phyloP scores from a whole-genome alignment of 2,797 vertebrate genomes.

The Odontamblyopus rebecca region DNA sequence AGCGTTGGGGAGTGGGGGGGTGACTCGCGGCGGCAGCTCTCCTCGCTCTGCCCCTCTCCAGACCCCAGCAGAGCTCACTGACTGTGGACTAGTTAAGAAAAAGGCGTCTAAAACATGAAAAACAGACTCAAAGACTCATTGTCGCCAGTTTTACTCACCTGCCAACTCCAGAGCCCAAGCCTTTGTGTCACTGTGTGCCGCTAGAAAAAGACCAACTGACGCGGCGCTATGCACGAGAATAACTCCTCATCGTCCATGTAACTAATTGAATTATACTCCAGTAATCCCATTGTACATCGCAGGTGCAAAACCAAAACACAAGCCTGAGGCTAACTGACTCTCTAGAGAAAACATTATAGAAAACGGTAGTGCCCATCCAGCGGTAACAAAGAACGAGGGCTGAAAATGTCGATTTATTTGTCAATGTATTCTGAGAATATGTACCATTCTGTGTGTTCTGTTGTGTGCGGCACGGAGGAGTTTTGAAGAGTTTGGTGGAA shows the following conservation, averaged over 20 bases:
- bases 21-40: slow-evolving; percentile 60
- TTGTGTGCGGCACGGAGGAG: slow-evolving; percentile 59
- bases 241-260: slow-evolving; percentile 70
- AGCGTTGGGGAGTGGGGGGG: slow-evolving; percentile 62
- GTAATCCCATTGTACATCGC: slow-evolving; percentile 70
- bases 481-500: slow-evolving; percentile 68
- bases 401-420: slow-evolving; percentile 67
- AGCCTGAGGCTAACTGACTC: slow-evolving; percentile 69
- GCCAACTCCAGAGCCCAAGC: slow-evolving; percentile 68
- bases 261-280: slow-evolving; percentile 72
- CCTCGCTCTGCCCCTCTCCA: slow-evolving; percentile 62
- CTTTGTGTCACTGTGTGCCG: slow-evolving; percentile 62
- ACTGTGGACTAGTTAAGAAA: slow-evolving; percentile 59
- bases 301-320: slow-evolving; percentile 76
- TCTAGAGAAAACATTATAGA: slow-evolving; percentile 72
- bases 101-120: slow-evolving; percentile 30
- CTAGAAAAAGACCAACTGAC: slow-evolving; percentile 53
- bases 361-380: slow-evolving; percentile 68
- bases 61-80: slow-evolving; percentile 66
- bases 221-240: slow-evolving; percentile 69
- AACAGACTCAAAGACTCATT: slow-evolving; percentile 16
- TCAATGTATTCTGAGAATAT: slow-evolving; percentile 73
- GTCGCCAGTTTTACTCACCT: slow-evolving; percentile 62
- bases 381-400: slow-evolving; percentile 70
- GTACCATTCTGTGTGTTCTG: slow-evolving; percentile 60